A percentile compares a stretch with the other conserved stretches of the same genome.
phyloP scores from a whole-genome alignment of 2,888 invertebrate species.

The Cerceris ruficornis region DNA sequence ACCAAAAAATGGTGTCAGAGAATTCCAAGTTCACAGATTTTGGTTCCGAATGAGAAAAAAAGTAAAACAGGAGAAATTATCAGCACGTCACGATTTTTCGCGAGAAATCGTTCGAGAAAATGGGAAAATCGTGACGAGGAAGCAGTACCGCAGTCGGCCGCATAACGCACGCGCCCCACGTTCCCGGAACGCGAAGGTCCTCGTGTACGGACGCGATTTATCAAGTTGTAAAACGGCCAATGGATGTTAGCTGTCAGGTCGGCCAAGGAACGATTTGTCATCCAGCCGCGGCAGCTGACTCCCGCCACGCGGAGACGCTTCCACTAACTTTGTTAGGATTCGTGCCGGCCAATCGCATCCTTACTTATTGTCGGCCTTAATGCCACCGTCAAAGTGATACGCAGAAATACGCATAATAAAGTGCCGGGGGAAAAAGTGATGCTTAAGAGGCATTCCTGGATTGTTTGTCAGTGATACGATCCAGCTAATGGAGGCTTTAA shows the following conservation, averaged over 20 bases:
- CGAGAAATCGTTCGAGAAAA: background rate
- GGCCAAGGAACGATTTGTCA: constrained; percentile 67
- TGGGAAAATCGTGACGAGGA: constrained; percentile 18
- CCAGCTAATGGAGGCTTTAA: too few relatives aligned
- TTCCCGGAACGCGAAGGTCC: constrained; percentile 43
- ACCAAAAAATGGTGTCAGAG: too few relatives aligned
- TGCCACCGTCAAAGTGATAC: constrained; percentile 59
- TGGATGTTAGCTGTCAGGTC: constrained; percentile 69
- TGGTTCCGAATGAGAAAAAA: too few relatives aligned
- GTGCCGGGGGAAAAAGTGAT: background rate
- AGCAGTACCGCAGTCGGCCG: constrained; percentile 39
- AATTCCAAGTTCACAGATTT: too few relatives aligned
- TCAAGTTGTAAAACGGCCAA: constrained; percentile 65
- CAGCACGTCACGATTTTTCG: background rate
- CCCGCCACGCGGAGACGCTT: constrained; percentile 41
- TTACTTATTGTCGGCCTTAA: constrained; percentile 50
- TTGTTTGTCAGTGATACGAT: too few relatives aligned
- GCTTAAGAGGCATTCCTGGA: too few relatives aligned
- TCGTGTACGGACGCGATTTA: constrained; percentile 65
- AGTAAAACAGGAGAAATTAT: too few relatives aligned
- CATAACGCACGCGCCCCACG: constrained; percentile 51
- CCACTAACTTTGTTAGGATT: constrained; percentile 60
- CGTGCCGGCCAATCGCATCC: constrained; percentile 52
- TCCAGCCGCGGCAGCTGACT: constrained; percentile 58
- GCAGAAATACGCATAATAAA: constrained; percentile 35